Conservation (phyloP, 2,113 vertebrate species). For the Psettodes erumei region DNA sequence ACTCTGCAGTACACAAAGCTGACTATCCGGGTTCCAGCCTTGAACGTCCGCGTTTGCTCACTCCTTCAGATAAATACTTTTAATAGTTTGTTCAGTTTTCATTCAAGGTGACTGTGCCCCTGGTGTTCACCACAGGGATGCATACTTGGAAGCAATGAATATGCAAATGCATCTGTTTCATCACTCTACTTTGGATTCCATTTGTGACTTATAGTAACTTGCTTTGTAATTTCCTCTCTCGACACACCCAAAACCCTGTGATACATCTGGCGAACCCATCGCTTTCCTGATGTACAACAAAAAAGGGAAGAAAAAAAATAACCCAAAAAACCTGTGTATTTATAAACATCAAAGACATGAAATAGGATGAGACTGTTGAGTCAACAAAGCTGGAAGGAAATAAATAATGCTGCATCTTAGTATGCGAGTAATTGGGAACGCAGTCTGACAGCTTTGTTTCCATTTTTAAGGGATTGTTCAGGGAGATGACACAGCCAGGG, state of each 20-base stretch:
- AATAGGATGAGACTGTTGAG: background rate
- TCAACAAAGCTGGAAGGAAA: slow-evolving; percentile 16
- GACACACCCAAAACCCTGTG: background rate
- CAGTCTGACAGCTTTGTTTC: slow-evolving; percentile 22
- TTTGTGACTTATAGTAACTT: background rate
- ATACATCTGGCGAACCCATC: background rate
- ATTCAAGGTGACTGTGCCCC: background rate
- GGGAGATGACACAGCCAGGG: slow-evolving; percentile 12
- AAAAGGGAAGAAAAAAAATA: background rate
- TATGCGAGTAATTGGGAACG: slow-evolving; percentile 24
- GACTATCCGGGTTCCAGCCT: background rate
- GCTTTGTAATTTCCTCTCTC: background rate
- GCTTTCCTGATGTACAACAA: background rate
- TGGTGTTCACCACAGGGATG: background rate
- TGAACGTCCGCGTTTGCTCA: background rate
- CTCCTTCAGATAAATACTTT: background rate
- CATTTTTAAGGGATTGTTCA: slow-evolving; percentile 10
- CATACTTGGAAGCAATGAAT: background rate
- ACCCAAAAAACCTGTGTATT: background rate
- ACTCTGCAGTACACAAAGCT: too few relatives aligned
- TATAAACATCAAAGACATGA: slow-evolving; percentile 12
- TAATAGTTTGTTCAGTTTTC: background rate
- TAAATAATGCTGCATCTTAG: slow-evolving; percentile 23
- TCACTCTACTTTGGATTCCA: background rate
- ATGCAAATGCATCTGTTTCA: background rate